phyloP scores from a whole-genome alignment of 2,113 vertebrate species.

The Podocnemis expansa region DNA sequence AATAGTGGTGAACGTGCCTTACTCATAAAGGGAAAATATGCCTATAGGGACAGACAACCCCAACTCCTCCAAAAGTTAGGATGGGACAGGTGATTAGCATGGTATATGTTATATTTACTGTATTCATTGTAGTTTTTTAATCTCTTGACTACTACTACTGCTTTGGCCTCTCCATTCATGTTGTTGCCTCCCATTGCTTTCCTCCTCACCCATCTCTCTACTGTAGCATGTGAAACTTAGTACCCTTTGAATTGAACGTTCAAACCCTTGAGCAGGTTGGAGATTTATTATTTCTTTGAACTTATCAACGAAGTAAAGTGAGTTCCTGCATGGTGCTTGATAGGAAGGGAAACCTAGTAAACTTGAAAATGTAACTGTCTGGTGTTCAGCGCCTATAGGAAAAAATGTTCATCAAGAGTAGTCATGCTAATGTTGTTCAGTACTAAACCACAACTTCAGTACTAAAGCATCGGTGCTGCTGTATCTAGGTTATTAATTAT shows the following conservation, averaged over 20 bases:
- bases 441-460: conserved; percentile 5
- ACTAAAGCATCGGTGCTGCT: conserved; percentile 29
- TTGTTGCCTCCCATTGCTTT: neutral
- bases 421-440: conserved; percentile 50
- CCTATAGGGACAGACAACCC: conserved; percentile 1
- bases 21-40: neutral
- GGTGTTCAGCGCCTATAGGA: conserved; percentile 47
- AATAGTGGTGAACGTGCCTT: neutral
- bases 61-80: neutral
- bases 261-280: conserved; percentile 27
- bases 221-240: neutral
- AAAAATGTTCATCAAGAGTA: conserved; percentile 42
- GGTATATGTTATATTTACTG: neutral
- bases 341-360: conserved; percentile 39
- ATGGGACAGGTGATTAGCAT: neutral
- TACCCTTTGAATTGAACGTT: conserved; percentile 37
- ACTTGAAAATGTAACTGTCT: conserved; percentile 31
- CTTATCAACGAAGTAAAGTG: conserved; percentile 25
- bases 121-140: neutral
- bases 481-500: conserved; percentile 52
- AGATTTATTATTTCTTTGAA: conserved; percentile 65
- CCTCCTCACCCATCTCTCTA: neutral
- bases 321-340: conserved; percentile 39
- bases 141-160: neutral
- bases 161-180: neutral